Percentiles rank a stretch among this genome's conserved stretches.
phyloP scores from a whole-genome alignment of 2,888 invertebrate species.

The Pyrocoelia pectoralis region DNA sequence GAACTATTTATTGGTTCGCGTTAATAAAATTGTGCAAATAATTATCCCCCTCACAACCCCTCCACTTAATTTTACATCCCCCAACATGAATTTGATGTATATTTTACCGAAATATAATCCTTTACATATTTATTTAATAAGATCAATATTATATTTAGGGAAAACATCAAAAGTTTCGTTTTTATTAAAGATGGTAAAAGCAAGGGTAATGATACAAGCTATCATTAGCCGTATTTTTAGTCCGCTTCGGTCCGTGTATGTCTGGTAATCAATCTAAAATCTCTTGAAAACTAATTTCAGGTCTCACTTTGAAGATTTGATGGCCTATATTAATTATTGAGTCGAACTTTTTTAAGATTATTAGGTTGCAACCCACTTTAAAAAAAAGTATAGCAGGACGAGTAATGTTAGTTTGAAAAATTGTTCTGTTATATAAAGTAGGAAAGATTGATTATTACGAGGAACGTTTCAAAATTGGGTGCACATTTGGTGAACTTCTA shows the following conservation, averaged over 20 bases:
- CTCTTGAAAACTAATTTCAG: slow-evolving; percentile 35
- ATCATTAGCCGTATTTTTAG: slow-evolving; percentile 30
- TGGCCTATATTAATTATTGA: slow-evolving; percentile 38
- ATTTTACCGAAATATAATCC: slow-evolving; percentile 11
- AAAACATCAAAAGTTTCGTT: slow-evolving; percentile 25
- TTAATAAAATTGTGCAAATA: not conserved
- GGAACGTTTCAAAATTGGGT: not conserved
- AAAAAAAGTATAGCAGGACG: slow-evolving; percentile 7
- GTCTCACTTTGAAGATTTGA: slow-evolving; percentile 35
- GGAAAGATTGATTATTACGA: not conserved
- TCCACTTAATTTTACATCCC: not conserved
- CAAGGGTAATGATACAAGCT: slow-evolving; percentile 24
- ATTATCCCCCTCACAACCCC: too few species aligned
- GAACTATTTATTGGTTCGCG: not conserved
- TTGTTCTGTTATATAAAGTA: not conserved
- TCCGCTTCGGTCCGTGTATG: slow-evolving; percentile 15
- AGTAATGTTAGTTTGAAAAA: not conserved
- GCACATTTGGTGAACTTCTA: not conserved
- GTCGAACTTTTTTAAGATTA: slow-evolving; percentile 29
- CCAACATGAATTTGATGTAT: not conserved
- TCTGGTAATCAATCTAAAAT: slow-evolving; percentile 35
- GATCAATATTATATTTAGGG: slow-evolving; percentile 14
- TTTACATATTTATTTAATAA: slow-evolving; percentile 17
- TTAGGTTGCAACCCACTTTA: slow-evolving; percentile 12
- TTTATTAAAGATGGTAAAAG: slow-evolving; percentile 21